Conservation (phyloP, 2,888 invertebrate genomes). For the Agrotis ipsilon region DNA sequence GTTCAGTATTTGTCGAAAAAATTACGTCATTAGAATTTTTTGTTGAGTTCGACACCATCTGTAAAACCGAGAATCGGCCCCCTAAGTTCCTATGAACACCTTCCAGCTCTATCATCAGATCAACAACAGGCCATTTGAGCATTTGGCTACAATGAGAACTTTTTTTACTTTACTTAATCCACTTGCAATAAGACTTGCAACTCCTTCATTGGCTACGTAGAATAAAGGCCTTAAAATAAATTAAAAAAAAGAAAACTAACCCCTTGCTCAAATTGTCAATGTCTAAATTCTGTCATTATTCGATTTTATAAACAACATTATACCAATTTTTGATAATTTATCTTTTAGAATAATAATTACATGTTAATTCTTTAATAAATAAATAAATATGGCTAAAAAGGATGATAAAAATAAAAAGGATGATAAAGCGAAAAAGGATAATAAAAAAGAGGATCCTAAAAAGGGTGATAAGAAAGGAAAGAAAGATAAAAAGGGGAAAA, state of each 20-base stretch:
- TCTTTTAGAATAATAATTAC: slow-evolving; percentile 4
- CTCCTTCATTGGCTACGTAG: neutral
- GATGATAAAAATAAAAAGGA: neutral
- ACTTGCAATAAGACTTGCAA: no score
- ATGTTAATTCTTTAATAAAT: slow-evolving; percentile 14
- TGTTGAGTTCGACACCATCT: no score
- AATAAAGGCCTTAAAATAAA: neutral
- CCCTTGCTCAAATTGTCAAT: neutral
- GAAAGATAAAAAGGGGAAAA: slow-evolving; percentile 60
- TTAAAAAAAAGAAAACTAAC: neutral
- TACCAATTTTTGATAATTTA: slow-evolving; percentile 6
- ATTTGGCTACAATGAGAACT: no score
- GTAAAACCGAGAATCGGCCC: no score
- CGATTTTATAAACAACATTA: slow-evolving; percentile 20
- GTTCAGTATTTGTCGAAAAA: no score
- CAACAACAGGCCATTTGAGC: no score
- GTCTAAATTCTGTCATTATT: slow-evolving; percentile 6
- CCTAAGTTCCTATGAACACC: no score
- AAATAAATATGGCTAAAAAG: slow-evolving; percentile 70
- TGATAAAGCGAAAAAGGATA: no score
- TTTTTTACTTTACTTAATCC: no score
- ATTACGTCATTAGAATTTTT: no score
- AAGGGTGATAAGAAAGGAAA: slow-evolving; percentile 4
- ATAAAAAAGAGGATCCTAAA: slow-evolving; percentile 2
- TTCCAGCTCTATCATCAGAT: no score